These are phyloP conservation scores for Baronia brevicornis DNA, from an alignment of 2,888 invertebrate species.

Conservation along the genomic window DNA sequence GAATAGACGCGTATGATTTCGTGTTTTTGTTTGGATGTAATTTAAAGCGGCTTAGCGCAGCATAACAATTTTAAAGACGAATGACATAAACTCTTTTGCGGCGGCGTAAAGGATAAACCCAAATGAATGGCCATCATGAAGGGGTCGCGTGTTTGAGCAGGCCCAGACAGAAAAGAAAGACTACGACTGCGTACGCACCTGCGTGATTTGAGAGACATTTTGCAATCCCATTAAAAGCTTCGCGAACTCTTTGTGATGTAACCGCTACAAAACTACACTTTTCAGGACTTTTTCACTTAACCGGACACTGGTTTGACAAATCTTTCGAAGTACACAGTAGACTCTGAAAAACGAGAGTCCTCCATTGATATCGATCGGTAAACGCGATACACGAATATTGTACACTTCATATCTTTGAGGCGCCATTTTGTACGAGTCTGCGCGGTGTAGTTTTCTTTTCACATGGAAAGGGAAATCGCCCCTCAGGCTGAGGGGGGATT, in stretches of 20 bases:
- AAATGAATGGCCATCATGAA: constrained; percentile 75
- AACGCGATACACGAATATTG: constrained; percentile 61
- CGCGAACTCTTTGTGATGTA: constrained; percentile 67
- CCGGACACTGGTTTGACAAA: constrained; percentile 58
- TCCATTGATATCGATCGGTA: constrained; percentile 80
- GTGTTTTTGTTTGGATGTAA: constrained; percentile 59
- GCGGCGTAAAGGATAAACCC: constrained; percentile 73
- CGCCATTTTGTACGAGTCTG: constrained; percentile 84
- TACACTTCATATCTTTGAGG: constrained; percentile 69
- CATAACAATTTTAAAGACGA: constrained; percentile 60
- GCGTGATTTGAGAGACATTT: constrained; percentile 81
- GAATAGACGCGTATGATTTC: constrained; percentile 33
- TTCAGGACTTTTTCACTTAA: constrained; percentile 57
- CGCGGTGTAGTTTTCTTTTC: constrained; percentile 72
- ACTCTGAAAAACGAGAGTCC: constrained; percentile 68
- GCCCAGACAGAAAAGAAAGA: constrained; percentile 90
- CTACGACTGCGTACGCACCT: constrained; percentile 98
- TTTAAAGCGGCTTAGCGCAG: constrained; percentile 46
- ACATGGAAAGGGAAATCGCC: constrained; percentile 70
- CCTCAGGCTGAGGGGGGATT: constrained; percentile 65
- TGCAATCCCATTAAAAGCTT: constrained; percentile 61
- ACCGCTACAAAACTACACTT: constrained; percentile 67
- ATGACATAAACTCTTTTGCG: constrained; percentile 72
- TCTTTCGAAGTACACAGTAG: constrained; percentile 57
- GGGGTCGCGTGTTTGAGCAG: constrained; percentile 84